Base-by-base conservation (phyloP, 1,140 invertebrate species). In the Eufriesea mexicana region DNA sequence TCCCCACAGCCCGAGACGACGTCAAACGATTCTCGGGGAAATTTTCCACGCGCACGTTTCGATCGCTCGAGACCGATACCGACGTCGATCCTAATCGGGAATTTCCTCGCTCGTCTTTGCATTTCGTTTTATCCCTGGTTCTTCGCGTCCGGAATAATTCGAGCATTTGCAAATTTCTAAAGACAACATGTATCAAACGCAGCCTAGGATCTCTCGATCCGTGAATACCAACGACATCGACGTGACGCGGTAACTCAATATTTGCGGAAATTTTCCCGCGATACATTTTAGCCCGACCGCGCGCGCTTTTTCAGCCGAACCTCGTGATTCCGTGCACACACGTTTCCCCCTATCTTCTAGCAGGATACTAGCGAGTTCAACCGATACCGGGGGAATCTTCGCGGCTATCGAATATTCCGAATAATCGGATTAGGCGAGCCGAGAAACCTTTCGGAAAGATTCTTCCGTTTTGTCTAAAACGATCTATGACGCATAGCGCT, bases 161-260 rank as follows among this genome's bases (percentile, higher is more conserved):
- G 18, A 16, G 20, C 79, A 18, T 45, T 20, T 62, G 23, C 23
- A 62, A 54, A 62, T 75, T 57, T 49, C 42, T 49, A 81, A 55
- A 49, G 79, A 55, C 71, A 74, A n/a, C 18, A 28, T 25, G 23
- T 16, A 45, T 47, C 28, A 66, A 67, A 57, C 20, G 49, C 12
- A 20, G 55, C 14, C 45, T 20, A 28, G 45, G 28, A n/a, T 51
- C 23, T 28, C 28, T 0, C 25, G 42, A 18, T 71, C 12, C 45
- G 42, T 18, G 73, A 28, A 77, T 67, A 79, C 62, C 6, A 57
- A 74, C 47, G n/a, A 55, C 45, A 57, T 35, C 47, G 66, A 73
- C 42, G 59, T 54, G 55, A 55, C 42, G 57, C 45, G 68, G 47
- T 83, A 45, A 18, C 45, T 75, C 73, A 77, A 83, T 83, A 78